Percentiles rank a stretch among this genome's conserved stretches.
Conservation (phyloP, 1,140 invertebrate species). For the Maconellicoccus hirsutus region DNA sequence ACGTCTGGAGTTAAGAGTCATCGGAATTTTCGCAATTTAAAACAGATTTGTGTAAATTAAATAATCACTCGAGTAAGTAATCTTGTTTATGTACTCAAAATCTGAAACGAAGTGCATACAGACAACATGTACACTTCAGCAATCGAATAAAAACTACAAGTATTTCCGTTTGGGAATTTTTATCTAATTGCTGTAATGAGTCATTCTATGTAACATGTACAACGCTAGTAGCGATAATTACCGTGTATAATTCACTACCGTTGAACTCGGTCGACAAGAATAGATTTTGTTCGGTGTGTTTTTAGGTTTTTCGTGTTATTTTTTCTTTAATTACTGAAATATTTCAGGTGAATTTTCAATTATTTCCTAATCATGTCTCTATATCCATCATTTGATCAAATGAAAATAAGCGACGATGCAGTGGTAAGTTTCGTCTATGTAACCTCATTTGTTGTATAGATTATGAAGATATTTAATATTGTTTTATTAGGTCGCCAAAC, state of each 20-base stretch:
- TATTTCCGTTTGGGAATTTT: too few relatives aligned
- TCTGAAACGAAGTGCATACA: too few relatives aligned
- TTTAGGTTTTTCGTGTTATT: not conserved
- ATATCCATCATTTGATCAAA: not conserved
- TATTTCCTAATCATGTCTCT: not conserved
- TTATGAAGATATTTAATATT: not conserved
- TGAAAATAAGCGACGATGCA: not conserved
- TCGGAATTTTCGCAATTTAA: too few relatives aligned
- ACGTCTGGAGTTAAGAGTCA: too few relatives aligned
- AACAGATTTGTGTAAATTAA: too few relatives aligned
- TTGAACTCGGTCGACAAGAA: not conserved
- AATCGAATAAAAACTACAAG: too few relatives aligned
- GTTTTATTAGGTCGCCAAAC: not conserved
- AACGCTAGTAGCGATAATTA: not conserved
- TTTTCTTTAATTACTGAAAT: not conserved
- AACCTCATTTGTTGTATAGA: not conserved
- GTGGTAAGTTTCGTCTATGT: not conserved
- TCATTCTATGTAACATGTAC: not conserved
- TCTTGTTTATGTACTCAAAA: too few relatives aligned
- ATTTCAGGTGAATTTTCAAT: not conserved
- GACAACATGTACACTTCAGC: too few relatives aligned
- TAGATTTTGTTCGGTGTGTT: not conserved
- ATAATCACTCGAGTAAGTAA: too few relatives aligned
- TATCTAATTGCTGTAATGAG: not conserved
- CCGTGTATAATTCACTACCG: not conserved